Evolutionary conservation across 2,797 vertebrate genomes (phyloP), one percentile per base, ranked within the genome.

Genomic region (Pseudomugil gertrudae): DNA sequence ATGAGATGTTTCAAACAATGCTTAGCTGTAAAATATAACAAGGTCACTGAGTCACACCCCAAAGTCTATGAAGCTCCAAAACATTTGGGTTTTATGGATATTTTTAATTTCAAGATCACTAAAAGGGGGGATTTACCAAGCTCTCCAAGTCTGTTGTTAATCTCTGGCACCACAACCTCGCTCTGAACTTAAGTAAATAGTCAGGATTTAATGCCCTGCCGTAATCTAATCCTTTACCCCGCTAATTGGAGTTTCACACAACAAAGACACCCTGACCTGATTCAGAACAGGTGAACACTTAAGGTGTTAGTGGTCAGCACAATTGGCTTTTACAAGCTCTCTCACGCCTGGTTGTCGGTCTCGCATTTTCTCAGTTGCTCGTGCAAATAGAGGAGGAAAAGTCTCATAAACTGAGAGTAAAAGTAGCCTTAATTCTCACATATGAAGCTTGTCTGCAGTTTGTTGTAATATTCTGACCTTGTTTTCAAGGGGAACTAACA

Each of bases 181-280:
- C 36, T 61, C 72, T 73, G 79, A 84, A 84, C 74, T 90, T 92
- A 91, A 92, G 81, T 92, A 92, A 90, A 92, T 90, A 83, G 85
- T 50, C 74, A 53, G 72, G 80, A 77, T 82, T 92, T 90, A 91
- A 83, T 80, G 61, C 50, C 70, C 55, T 86, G 85, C 83, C 66
- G 32, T 90, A 90, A 90, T 92, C 91, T 84, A 71, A 84, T 88
- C 80, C 80, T 66, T 72, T 74, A 67, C 71, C 58, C 51, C 67
- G 32, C 80, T 92, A 90, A 92, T 88, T 89, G 79, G 87, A 80
- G 83, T 87, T 87, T 86, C 80, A 79, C 80, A 78, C 83, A 52
- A 71, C 70, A 84, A 76, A 82, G 79, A 83, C 85, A 81, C 78
- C 58, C 72, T 83, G 84, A 82, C 80, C 82, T 79, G 74, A 64